Base-by-base conservation (phyloP, 2,113 vertebrate genomes). In the Oceanites oceanicus region DNA sequence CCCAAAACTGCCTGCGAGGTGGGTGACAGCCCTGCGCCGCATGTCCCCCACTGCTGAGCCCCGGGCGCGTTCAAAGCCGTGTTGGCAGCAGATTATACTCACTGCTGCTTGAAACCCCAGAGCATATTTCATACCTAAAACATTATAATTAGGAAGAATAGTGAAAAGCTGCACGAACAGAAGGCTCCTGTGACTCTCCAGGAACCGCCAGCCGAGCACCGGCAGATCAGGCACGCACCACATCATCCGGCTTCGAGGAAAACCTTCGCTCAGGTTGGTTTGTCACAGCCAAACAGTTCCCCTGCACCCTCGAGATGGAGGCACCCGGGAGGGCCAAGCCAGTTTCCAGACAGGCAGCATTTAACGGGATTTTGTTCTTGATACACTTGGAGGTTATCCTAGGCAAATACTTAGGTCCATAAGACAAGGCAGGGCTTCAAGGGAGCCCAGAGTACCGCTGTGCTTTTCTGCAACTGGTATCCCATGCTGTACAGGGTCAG, bases 121-220 rank as follows among this genome's bases (percentile, higher is more conserved):
- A 90, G 78, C 92, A 63, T 77, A 83, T 94, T 97, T 96, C 38
- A 9, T 86, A n/a, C 65, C 38, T 59, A 9, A 91, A 91, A 62
- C 70, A 34, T 71, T 44, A 5, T 71, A 67, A 96, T 95, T 94
- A 90, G 70, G 73, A 73, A 77, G 90, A 84, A 70, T 9, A 73
- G 76, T 16, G 72, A 52, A 76, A 97, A 96, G 77, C 86, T 90
- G 87, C 70, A 49, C 0, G 55, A 90, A 82, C 94, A 96, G 92
- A 94, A 94, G 90, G 91, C 72, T 93, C 78, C 81, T 2, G 34
- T 74, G 88, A 5, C 94, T 95, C 95, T 96, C 83, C 83, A 91
- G 91, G 85, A 95, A 76, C 53, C 17, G 27, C 73, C 78, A 94
- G 90, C 73, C 87, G 93, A 95, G 83, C 73, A n/a, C 59, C 2